Evolutionary conservation across 1,140 invertebrate species (phyloP), one percentile per base, ranked within the genome.

Genomic region (Hyphantria cunea): DNA sequence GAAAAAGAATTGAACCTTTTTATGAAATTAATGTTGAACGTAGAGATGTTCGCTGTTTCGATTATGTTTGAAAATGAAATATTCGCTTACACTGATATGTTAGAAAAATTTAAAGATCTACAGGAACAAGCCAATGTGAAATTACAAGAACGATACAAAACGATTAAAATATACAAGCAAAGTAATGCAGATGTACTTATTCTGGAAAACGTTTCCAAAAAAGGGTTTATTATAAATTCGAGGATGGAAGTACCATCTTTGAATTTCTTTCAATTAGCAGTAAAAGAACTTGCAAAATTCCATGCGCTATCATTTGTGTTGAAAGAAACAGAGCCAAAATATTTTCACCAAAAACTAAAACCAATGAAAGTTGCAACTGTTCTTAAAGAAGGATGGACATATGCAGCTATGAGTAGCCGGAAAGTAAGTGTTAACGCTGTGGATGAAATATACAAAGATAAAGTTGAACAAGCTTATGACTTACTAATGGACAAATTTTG

Each of bases 1-100:
- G 15, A 66, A 0, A 75, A 80, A 56, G 70, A 74, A 64, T 73
- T 63, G 3, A 70, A 78, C 42, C 66, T 87, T 49, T 87, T 87
- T 58, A 52, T 84, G 11, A 87, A 87, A 66, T 54, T 64, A 1
- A 78, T 82, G 3, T 74, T 79, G 55, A 53, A 64, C n/a, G 62
- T 84, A n/a, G 67, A 72, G 70, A 62, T 84, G 0, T 67, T 77
- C 52, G 76, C 79, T 0, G 64, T 80, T 42, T 37, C 62, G 9
- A 72, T 76, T 47, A 66, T 76, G 8, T 85, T 79, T 31, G 56
- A 15, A 13, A 78, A 56, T 49, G 82, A 86, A 70, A 54, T 66
- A 9, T 84, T 77, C 11, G 52, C 73, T 10, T 84, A 84, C 41
- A 72, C 66, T 31, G 77, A 82, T 62, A 51, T 86, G 0, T 25